phyloP scores from a whole-genome alignment of 2,888 invertebrate species.

The Lypha dubia region DNA sequence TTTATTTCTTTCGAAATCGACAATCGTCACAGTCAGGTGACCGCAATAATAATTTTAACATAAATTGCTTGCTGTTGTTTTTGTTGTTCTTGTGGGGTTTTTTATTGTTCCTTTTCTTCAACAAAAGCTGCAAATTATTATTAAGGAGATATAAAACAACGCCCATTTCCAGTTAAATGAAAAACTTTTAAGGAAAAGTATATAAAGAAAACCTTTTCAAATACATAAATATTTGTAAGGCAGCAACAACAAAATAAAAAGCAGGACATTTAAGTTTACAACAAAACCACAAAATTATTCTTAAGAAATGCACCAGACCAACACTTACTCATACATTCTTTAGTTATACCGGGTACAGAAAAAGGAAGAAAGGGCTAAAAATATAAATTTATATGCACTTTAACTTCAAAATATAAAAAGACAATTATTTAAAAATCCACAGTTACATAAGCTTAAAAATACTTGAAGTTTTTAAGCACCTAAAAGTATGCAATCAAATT shows the following conservation, averaged over 20 bases:
- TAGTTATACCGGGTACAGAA: background rate
- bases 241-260: too few species aligned
- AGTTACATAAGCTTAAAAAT: slow-evolving; percentile 5
- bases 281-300: slow-evolving; percentile 57
- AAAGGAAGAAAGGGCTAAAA: slow-evolving; percentile 7
- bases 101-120: slow-evolving; percentile 5
- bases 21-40: slow-evolving; percentile 59
- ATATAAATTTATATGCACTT: slow-evolving; percentile 48
- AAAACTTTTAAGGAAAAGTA: background rate
- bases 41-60: slow-evolving; percentile 66
- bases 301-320: slow-evolving; percentile 30
- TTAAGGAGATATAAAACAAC: slow-evolving; percentile 31
- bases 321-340: background rate
- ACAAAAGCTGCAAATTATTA: slow-evolving; percentile 34
- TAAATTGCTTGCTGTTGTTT: slow-evolving; percentile 50
- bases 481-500: slow-evolving; percentile 55
- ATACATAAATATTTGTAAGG: slow-evolving; percentile 27
- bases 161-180: slow-evolving; percentile 34
- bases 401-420: slow-evolving; percentile 44
- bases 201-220: slow-evolving; percentile 32
- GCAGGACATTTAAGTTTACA: slow-evolving; percentile 19
- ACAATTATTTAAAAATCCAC: slow-evolving; percentile 43
- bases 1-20: slow-evolving; percentile 15
- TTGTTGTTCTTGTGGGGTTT: slow-evolving; percentile 9
- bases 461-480: slow-evolving; percentile 31